A percentile compares a stretch with the other conserved stretches of the same genome.
Evolutionary conservation across 2,888 invertebrate genomes (phyloP).

Genomic region (Camponotus fellah): DNA sequence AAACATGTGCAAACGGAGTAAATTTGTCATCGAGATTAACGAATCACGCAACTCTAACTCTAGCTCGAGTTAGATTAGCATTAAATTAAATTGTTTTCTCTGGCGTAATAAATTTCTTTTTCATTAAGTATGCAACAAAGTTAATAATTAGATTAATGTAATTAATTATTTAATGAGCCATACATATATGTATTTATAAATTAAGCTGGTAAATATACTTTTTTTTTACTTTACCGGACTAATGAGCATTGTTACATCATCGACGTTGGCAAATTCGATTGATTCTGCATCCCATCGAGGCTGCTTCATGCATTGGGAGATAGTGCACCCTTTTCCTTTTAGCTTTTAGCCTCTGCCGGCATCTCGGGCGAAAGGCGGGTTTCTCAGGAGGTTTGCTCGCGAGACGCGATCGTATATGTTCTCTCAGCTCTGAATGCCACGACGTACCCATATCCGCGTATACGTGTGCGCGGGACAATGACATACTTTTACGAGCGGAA

Average conservation of each 20-base stretch:
- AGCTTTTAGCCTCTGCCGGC: conserved; percentile 16
- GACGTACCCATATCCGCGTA: conserved; percentile 21
- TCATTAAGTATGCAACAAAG: conserved; percentile 5
- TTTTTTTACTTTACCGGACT: background rate
- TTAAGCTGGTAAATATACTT: conserved; percentile 18
- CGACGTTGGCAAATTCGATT: conserved; percentile 14
- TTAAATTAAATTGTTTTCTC: conserved; percentile 5
- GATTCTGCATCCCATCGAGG: conserved; percentile 7
- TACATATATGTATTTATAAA: background rate
- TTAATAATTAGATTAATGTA: background rate
- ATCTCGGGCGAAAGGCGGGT: conserved; percentile 72
- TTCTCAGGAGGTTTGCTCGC: conserved; percentile 67
- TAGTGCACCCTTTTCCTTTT: conserved; percentile 39
- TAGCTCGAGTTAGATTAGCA: background rate
- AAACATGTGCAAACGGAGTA: background rate
- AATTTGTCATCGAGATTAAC: conserved; percentile 7
- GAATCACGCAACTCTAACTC: background rate
- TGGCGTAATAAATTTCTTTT: background rate
- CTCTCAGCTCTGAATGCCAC: conserved; percentile 52
- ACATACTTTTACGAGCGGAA: conserved; percentile 49
- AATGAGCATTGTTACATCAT: conserved; percentile 21
- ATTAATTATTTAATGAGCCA: conserved; percentile 28
- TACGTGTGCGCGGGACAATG: conserved; percentile 42
- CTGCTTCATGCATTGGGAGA: background rate
- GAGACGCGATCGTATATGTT: conserved; percentile 54